A percentile compares a stretch with the other conserved stretches of the same genome.
Evolutionary conservation across 2,113 vertebrate genomes (phyloP).

Genomic region (Tragelaphus scriptus): DNA sequence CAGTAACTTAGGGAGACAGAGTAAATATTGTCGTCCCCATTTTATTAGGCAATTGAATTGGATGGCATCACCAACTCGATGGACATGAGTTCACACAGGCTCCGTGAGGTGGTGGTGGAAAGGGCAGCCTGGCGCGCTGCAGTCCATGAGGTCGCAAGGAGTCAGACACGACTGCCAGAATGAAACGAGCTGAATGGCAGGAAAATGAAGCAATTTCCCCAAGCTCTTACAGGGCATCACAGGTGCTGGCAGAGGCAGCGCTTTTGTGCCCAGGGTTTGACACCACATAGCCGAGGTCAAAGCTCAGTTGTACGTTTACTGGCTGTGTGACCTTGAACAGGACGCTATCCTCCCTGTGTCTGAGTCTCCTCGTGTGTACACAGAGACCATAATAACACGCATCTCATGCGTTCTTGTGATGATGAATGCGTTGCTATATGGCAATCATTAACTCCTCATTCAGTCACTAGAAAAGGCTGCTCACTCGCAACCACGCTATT

Average conservation of each 20-base stretch:
- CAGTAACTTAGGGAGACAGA: background rate
- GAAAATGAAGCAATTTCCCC: background rate
- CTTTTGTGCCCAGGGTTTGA: background rate
- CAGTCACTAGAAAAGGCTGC: background rate
- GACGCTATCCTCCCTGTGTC: background rate
- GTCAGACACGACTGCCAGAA: background rate
- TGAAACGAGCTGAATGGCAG: background rate
- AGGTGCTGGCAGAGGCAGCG: background rate
- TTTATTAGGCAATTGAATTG: background rate
- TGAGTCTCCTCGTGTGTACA: background rate
- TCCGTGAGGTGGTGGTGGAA: background rate
- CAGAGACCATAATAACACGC: background rate
- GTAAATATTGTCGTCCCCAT: background rate
- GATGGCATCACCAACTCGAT: background rate
- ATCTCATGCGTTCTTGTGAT: background rate
- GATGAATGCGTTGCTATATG: background rate
- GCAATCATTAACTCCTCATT: background rate
- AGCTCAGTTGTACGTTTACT: background rate
- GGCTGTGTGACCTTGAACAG: background rate
- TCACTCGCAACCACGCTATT: background rate
- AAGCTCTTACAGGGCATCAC: background rate
- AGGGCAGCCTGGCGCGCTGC: background rate
- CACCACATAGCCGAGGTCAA: background rate
- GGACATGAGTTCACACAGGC: background rate
- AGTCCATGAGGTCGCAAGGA: background rate